A percentile compares a stretch with the other conserved stretches of the same genome.
Conservation (phyloP, 2,113 vertebrate species). For the Otus sunia region DNA sequence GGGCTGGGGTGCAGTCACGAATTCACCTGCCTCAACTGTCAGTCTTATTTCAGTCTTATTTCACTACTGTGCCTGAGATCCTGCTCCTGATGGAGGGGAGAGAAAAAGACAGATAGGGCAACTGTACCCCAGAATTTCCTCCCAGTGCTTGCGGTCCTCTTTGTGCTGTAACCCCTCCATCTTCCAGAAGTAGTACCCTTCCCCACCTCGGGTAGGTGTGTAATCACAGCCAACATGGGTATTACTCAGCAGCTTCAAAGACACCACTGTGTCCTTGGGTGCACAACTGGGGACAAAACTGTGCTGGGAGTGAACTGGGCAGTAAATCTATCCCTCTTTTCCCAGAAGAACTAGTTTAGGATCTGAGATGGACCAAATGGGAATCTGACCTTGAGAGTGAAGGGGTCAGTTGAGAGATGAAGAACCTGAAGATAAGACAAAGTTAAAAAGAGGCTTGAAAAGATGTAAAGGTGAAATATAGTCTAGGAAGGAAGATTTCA, state of each 20-base stretch:
- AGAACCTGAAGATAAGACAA: background rate
- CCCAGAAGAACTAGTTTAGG: background rate
- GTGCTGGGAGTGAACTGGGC: background rate
- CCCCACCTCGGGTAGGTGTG: accelerated
- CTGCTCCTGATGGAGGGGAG: background rate
- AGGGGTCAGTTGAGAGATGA: background rate
- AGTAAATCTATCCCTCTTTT: background rate
- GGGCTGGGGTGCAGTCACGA: background rate
- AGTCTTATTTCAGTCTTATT: accelerated
- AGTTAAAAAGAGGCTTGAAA: background rate
- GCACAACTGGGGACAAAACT: background rate
- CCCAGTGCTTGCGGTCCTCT: background rate
- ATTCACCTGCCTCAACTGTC: background rate
- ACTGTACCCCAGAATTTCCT: background rate
- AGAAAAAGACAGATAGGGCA: background rate
- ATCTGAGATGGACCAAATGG: background rate
- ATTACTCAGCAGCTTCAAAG: background rate
- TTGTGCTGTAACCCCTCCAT: background rate
- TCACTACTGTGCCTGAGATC: background rate
- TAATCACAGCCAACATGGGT: background rate
- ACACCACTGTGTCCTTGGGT: background rate
- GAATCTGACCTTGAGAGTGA: background rate
- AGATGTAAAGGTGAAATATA: background rate
- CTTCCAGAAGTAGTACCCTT: background rate
- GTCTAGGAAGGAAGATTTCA: background rate